Evolutionary conservation across 2,797 vertebrate genomes (phyloP).

Genomic region (Cyclopterus lumpus): DNA sequence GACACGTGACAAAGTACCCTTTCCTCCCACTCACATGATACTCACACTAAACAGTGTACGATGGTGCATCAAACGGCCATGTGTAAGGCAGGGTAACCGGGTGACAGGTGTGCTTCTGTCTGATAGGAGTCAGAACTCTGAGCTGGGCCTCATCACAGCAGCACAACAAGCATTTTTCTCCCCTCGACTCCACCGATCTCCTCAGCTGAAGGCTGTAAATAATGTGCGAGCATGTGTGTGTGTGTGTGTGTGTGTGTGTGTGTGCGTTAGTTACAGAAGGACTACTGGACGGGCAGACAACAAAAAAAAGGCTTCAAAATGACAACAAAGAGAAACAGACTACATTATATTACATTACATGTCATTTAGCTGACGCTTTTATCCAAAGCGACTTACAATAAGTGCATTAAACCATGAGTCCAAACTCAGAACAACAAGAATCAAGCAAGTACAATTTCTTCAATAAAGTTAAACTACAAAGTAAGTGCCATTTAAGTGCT

Average conservation of each 20-base stretch:
- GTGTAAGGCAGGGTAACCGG: not conserved
- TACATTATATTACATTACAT: no score
- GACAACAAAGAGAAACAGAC: not conserved
- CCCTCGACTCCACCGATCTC: not conserved
- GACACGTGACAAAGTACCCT: no score
- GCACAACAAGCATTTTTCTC: slow-evolving; percentile 1
- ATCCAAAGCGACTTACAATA: no score
- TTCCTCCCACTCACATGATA: slow-evolving; percentile 7
- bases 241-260: slow-evolving; percentile 9
- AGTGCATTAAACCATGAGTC: no score
- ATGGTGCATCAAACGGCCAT: not conserved
- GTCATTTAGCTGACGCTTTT: no score
- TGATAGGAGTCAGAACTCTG: slow-evolving; percentile 14
- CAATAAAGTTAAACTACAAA: no score
- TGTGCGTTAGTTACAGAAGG: not conserved
- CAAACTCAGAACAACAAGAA: no score
- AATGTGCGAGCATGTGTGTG: not conserved
- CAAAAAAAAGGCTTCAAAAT: not conserved
- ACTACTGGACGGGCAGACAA: not conserved
- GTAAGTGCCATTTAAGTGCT: no score
- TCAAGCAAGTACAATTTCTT: no score
- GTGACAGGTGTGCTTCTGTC: not conserved
- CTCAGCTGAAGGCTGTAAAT: slow-evolving; percentile 20
- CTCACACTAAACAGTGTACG: slow-evolving; percentile 8
- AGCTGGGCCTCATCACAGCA: not conserved